These are phyloP conservation scores for Tinamus major DNA, from an alignment of 2,797 vertebrate species.

Conservation along the genomic window DNA sequence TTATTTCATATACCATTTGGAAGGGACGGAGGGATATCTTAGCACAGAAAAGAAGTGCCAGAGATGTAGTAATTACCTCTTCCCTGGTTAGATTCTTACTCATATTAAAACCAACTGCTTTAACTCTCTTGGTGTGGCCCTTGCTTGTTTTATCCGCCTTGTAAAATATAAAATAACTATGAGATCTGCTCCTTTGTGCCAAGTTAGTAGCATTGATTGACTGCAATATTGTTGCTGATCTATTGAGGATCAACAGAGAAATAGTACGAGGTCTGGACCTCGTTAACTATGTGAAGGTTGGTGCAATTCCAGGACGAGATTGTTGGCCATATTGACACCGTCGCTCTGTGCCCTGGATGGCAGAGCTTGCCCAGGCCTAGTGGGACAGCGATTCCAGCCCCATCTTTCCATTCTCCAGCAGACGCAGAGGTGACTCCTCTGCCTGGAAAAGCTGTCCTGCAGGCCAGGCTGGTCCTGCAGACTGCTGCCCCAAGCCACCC, in stretches of 20 bases:
- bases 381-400: not conserved
- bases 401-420: rapidly evolving
- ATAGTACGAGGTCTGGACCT: not conserved
- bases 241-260: not conserved
- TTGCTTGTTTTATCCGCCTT: not conserved
- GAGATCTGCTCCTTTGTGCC: not conserved
- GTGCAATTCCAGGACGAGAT: not conserved
- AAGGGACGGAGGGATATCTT: not conserved
- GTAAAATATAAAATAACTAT: not conserved
- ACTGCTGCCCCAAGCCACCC: not conserved
- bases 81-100: not conserved
- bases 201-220: not conserved
- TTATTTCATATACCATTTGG: not conserved
- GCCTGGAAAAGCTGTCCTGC: not conserved
- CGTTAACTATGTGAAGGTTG: not conserved
- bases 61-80: no score
- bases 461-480: not conserved
- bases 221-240: not conserved
- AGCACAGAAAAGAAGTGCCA: not conserved
- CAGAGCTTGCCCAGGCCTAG: not conserved
- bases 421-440: not conserved
- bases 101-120: not conserved
- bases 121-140: not conserved
- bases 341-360: not conserved
- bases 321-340: rapidly evolving